phyloP scores from a whole-genome alignment of 2,113 vertebrate genomes.

The Eurystomus gularis region DNA sequence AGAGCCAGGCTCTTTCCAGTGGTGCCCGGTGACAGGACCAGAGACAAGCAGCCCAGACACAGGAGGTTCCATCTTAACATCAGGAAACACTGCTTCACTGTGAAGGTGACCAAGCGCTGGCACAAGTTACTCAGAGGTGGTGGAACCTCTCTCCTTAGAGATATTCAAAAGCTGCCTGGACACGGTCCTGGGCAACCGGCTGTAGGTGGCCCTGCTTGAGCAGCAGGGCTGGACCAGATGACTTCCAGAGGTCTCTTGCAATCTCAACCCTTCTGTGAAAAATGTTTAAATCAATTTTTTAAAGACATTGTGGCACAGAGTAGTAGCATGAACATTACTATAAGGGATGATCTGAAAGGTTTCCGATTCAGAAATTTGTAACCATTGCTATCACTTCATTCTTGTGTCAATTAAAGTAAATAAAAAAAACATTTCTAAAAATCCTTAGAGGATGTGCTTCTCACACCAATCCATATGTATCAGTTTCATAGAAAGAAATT shows the following conservation, averaged over 20 bases:
- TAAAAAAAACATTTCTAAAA: background rate
- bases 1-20: background rate
- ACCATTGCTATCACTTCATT: background rate
- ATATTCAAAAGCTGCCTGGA: background rate
- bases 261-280: background rate
- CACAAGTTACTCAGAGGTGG: background rate
- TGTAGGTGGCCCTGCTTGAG: background rate
- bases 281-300: background rate
- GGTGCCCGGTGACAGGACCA: background rate
- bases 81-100: background rate
- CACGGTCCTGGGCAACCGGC: background rate
- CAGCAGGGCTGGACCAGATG: accelerated
- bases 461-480: background rate
- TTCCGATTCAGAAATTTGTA: background rate
- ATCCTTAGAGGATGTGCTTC: background rate
- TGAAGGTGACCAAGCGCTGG: background rate
- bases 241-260: background rate
- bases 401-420: background rate
- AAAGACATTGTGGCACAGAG: background rate
- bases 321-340: background rate
- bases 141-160: background rate
- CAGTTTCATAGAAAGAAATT: background rate
- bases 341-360: background rate
- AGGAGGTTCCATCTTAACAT: background rate
- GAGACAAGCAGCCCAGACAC: background rate